Conservation (phyloP, 1,140 invertebrate species). For the Frieseomelitta varia region DNA sequence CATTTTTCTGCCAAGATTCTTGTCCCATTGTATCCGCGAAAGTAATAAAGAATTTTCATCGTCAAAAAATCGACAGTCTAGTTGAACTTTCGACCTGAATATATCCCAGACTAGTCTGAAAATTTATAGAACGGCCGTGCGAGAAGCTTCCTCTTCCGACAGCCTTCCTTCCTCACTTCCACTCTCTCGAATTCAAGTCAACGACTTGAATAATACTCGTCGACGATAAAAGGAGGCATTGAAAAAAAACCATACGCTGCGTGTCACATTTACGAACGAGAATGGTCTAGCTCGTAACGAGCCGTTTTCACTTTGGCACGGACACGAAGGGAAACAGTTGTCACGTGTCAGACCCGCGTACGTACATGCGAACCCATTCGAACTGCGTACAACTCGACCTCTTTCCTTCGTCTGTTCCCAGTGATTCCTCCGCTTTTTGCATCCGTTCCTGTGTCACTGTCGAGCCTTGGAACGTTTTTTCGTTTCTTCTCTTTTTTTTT, state of each 20-base stretch:
- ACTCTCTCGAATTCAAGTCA: neutral
- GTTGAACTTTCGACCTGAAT: too few species aligned
- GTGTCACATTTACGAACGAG: neutral
- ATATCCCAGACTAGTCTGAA: too few species aligned
- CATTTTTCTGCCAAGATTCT: too few species aligned
- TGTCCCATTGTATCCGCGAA: too few species aligned
- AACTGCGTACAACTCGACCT: neutral
- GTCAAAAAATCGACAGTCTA: too few species aligned
- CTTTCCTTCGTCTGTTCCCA: neutral
- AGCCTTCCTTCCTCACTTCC: too few species aligned
- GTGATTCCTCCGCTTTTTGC: neutral
- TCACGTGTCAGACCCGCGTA: neutral
- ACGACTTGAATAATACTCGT: too few species aligned
- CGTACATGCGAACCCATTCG: neutral
- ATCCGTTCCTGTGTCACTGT: neutral
- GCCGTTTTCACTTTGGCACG: neutral
- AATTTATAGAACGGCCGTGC: too few species aligned
- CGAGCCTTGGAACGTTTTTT: neutral
- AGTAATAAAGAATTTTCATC: too few species aligned
- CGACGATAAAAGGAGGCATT: neutral
- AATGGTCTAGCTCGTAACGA: neutral
- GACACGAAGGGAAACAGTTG: constrained; percentile 5
- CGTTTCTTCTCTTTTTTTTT: neutral
- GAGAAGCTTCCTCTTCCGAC: neutral
- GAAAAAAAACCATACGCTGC: neutral